Base-by-base conservation (phyloP, 2,797 vertebrate species). In the Bufotes viridis region DNA sequence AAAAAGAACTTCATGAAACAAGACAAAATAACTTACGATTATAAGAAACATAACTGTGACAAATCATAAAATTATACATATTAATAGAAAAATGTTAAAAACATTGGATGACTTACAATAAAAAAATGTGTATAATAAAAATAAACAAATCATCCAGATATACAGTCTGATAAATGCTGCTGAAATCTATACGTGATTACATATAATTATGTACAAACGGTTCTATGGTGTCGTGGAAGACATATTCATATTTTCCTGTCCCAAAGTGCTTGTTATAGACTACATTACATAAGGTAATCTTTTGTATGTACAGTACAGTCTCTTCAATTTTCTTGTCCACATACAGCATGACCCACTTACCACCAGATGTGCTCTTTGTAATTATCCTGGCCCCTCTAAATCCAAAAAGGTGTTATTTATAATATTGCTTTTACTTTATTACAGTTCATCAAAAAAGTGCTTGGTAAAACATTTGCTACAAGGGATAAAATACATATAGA, bases 201-300 rank as follows among this genome's bases (percentile, higher is more conserved):
- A 88, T 91, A 92, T 88, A 94, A 94, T 93, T 93, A 94, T 70
- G 80, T 91, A 93, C 92, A 94, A 93, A 91, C 90, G 20, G 79
- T 92, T 90, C 90, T 87, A 90, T 90, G 93, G 80, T 90, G 91
- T 93, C 92, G 95, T 93, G 91, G 93, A 92, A 94, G 94, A 93
- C 91, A 93, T 90, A 94, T 91, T 91, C 90, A 92, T 87, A 89
- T 70, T 83, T 79, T 90, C 49, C 87, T 88, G 90, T 88, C 87
- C 69, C 91, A 94, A 95, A 96, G 94, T 95, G 94, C 94, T 94
- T 94, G 92, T 91, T 93, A 92, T 94, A 93, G 94, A 93, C 94
- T 93, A 92, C 87, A 90, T 93, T 92, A 95, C 92, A 93, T 90
- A 94, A 91, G 89, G 93, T 92, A 82, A 87, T 93, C 90, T 92